Evolutionary conservation across 1,140 invertebrate genomes (phyloP).

Genomic region (Drosophila gunungcola): DNA sequence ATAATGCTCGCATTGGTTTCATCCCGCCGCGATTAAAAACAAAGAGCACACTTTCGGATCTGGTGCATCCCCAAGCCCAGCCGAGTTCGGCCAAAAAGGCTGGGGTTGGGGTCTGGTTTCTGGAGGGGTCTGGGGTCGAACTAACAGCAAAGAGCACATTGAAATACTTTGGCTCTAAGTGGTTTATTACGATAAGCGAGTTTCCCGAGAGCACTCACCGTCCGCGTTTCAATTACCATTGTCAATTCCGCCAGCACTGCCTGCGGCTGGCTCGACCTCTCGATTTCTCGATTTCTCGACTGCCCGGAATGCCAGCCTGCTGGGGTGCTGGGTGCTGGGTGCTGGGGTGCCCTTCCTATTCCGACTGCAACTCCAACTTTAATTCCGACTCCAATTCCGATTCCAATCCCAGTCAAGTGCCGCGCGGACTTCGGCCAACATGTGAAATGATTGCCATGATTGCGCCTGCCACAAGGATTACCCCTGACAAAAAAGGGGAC

Average conservation of each 20-base stretch:
- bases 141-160: constrained; percentile 2
- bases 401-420: constrained; percentile 51
- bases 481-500: neutral
- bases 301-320: too few relatives aligned
- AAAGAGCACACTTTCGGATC: constrained; percentile 8
- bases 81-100: too few relatives aligned
- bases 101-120: too few relatives aligned
- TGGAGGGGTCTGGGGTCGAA: neutral
- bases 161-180: constrained; percentile 62
- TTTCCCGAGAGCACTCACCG: constrained; percentile 56
- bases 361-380: neutral
- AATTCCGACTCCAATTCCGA: neutral
- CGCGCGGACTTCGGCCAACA: constrained; percentile 22
- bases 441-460: constrained; percentile 59
- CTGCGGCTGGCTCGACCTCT: neutral
- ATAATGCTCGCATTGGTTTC: constrained; percentile 78
- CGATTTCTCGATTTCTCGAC: too few relatives aligned
- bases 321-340: neutral
- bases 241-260: constrained; percentile 54
- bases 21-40: constrained; percentile 74
- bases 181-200: constrained; percentile 75
- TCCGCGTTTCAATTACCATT: constrained; percentile 75
- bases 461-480: constrained; percentile 61
- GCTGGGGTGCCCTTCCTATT: neutral
- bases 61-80: constrained; percentile 5